Base-by-base conservation (phyloP, 2,888 invertebrate species). In the Eupeodes luniger region DNA sequence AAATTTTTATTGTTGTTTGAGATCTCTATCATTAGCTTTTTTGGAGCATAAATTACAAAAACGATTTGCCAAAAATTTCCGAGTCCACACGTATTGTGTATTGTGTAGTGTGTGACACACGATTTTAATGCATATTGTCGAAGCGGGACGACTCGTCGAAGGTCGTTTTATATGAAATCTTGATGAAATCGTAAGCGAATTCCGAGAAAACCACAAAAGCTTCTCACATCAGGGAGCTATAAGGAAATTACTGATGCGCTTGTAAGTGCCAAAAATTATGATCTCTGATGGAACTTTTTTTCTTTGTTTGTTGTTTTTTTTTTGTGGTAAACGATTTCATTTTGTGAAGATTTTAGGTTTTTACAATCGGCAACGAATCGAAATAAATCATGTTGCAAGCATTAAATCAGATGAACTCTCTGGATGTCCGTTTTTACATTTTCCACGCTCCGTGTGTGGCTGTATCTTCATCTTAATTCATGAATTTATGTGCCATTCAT, bases 371-470 rank as follows among this genome's bases (percentile, higher is more conserved):
- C 84, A 51, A 75, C 66, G 81, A 64, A 81, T 88, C 78, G 62
- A 49, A 77, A 85, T 88, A 85, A 88, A 88, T 88, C 88, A 88
- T 88, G 85, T 81, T 85, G 57, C 89, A 76, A 69, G 85, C 85
- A 85, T 85, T 83, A 89, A 85, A 82, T 83, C 86, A 83, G 76
- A 76, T 69, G 77, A 64, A 66, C 51, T 77, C 67, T 62, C 57
- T 44, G 57, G 57, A 49, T 67, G 69, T 59, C 72, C 59, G 53
- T 81, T 76, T 74, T 77, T 12, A 36, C 62, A 81, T 87, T 84
- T 85, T 75, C 82, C 80, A 82, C 77, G 89, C 83, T 89, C 83
- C 72, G 90, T 90, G 91, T 91, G 90, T 91, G 90, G 90, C 91
- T 90, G 90, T 91, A 85, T 88, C 88, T 85, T 76, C 75, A 85